phyloP scores from a whole-genome alignment of 2,888 invertebrate species.

The Mimas tiliae region DNA sequence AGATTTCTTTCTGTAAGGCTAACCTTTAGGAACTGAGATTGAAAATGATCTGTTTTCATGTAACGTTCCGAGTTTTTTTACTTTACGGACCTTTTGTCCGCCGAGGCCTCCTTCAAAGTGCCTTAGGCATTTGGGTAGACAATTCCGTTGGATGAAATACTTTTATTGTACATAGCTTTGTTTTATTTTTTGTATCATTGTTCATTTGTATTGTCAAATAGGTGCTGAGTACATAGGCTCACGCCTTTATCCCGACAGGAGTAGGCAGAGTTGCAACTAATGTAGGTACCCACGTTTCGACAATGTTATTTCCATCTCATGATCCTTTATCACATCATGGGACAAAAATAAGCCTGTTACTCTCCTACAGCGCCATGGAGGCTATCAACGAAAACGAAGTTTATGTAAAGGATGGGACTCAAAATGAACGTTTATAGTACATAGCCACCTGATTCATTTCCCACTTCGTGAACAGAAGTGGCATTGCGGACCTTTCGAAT shows the following conservation, averaged over 20 bases:
- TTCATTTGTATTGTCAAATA: background rate
- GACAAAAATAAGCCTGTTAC: too few species aligned
- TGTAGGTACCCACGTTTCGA: too few species aligned
- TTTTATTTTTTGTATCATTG: background rate
- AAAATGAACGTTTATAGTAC: too few species aligned
- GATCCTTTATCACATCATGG: too few species aligned
- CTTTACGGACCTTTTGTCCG: conserved; percentile 11
- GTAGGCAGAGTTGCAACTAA: too few species aligned
- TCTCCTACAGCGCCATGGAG: too few species aligned
- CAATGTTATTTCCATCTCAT: too few species aligned
- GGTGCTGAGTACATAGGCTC: background rate
- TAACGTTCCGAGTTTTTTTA: conserved; percentile 14
- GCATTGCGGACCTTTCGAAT: background rate
- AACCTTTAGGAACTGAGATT: conserved; percentile 11
- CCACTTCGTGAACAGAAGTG: background rate
- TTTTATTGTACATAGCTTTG: conserved; percentile 3
- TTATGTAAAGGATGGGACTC: too few species aligned
- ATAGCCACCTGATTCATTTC: background rate
- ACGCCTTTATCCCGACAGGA: too few species aligned
- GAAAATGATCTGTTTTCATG: conserved; percentile 19
- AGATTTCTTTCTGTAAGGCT: conserved; percentile 19
- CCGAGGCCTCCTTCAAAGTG: background rate
- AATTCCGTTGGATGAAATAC: background rate
- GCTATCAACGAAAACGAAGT: too few species aligned
- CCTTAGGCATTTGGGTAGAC: conserved; percentile 11